Percentiles rank a stretch among this genome's conserved stretches.
Evolutionary conservation across 2,888 invertebrate genomes (phyloP).

Genomic region (Thysanoteuthis rhombus): DNA sequence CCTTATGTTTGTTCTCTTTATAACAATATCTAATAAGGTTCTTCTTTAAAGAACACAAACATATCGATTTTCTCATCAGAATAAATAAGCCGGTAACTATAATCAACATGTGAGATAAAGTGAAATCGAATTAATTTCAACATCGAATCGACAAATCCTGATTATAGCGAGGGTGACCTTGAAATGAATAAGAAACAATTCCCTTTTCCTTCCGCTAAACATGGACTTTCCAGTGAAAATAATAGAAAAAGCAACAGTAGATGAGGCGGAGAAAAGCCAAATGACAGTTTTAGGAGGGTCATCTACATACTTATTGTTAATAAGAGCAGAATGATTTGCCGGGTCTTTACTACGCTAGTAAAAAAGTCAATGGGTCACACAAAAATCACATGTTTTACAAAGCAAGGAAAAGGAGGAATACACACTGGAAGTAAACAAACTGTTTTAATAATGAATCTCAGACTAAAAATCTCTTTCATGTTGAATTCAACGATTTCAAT

Average conservation of each 20-base stretch:
- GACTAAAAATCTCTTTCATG: neutral
- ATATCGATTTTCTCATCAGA: neutral
- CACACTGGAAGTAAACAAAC: neutral
- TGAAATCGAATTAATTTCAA: neutral
- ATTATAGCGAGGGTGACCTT: neutral
- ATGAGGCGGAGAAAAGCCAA: neutral
- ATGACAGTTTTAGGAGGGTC: neutral
- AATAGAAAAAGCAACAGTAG: neutral
- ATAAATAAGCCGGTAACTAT: neutral
- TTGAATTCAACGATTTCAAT: too few species aligned
- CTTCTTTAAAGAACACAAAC: too few species aligned
- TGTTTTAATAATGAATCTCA: neutral
- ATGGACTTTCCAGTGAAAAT: neutral
- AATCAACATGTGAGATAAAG: neutral
- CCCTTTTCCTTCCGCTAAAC: neutral
- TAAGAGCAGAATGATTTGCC: neutral
- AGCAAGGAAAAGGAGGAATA: neutral
- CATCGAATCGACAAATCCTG: constrained; percentile 24
- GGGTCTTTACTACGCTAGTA: neutral
- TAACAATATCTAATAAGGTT: too few species aligned
- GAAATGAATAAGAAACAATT: neutral
- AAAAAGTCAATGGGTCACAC: neutral
- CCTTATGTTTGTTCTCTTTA: too few species aligned
- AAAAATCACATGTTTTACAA: neutral
- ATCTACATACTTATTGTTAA: neutral